Evolutionary conservation across 2,888 invertebrate genomes (phyloP).

Genomic region (Trypoxylon attenuatum): DNA sequence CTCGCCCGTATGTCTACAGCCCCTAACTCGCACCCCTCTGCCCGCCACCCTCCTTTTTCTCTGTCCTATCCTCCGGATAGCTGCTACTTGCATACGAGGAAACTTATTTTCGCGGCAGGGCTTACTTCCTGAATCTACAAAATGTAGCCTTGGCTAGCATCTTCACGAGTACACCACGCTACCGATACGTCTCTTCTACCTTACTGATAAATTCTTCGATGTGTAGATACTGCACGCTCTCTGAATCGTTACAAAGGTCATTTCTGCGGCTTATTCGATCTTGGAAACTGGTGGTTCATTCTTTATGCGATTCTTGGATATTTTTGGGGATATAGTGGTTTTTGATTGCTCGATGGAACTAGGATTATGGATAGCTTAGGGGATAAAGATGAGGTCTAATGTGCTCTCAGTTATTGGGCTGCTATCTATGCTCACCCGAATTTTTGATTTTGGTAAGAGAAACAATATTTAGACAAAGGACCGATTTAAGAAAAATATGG

Average conservation of each 20-base stretch:
- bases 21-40: constrained; percentile 10
- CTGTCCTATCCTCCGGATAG: not conserved
- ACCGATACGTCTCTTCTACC: not conserved
- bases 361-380: too few species aligned
- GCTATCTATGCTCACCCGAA: too few species aligned
- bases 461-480: not conserved
- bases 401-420: too few species aligned
- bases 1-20: constrained; percentile 42
- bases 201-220: not conserved
- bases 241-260: too few species aligned
- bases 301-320: too few species aligned
- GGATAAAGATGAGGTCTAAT: too few species aligned
- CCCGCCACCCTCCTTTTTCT: not conserved
- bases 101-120: constrained; percentile 61
- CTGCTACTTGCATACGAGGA: constrained; percentile 53
- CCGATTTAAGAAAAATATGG: not conserved
- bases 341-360: too few species aligned
- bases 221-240: too few species aligned
- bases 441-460: not conserved
- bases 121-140: constrained; percentile 60
- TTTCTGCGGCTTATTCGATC: too few species aligned
- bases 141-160: constrained; percentile 30
- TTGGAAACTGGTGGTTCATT: too few species aligned
- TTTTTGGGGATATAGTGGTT: too few species aligned
- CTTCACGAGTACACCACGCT: not conserved